Base-by-base conservation (phyloP, 1,140 invertebrate genomes). In the Octopus bimaculoides region DNA sequence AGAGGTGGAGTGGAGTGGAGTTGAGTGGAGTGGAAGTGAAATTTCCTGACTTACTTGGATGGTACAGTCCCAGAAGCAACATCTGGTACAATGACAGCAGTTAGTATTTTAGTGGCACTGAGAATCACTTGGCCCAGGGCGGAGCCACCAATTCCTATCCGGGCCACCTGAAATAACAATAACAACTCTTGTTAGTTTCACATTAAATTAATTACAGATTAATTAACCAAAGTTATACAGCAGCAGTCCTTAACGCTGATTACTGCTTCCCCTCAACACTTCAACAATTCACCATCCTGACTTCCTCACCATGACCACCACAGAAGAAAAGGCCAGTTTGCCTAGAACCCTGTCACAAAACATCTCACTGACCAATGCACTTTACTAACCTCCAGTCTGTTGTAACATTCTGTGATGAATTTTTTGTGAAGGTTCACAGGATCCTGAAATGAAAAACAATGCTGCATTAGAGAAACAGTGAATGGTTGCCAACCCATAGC, bases 371-470 rank as follows among this genome's bases (percentile, higher is more conserved):
- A 41, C 1, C 26, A 41, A 41, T 41, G 26, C 1, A 41, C 26
- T 41, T 12, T 56, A 83, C 85, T 81, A 80, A 90, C 89, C 87
- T 92, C 91, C 52, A 92, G 83, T 82, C 90, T 86, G 78, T 87
- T 89, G 84, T 92, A 91, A 82, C 91, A 92, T 81, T 92, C 91
- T 80, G 87, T 89, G 66, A 92, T 91, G 80, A 92, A 92, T 81
- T 89, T 90, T 74, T 90, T 89, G 81, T 92, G 91, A 54, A 92
- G 83, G 74, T 84, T 84, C 54, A 90, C 84, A 5, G 90, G 86
- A 81, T 92, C 91, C 87, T 90, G 83, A 5, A 83, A 41, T 41
- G 26, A 41, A 41, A 41, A 41, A 41, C 26, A 41, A 41, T 41
- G 26, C 26, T 41, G 26, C 26, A 41, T 41, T 41, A 41, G 1